Percentiles rank a stretch among this genome's conserved stretches.
Conservation (phyloP, 2,888 invertebrate genomes). For the Dryococelus australis region DNA sequence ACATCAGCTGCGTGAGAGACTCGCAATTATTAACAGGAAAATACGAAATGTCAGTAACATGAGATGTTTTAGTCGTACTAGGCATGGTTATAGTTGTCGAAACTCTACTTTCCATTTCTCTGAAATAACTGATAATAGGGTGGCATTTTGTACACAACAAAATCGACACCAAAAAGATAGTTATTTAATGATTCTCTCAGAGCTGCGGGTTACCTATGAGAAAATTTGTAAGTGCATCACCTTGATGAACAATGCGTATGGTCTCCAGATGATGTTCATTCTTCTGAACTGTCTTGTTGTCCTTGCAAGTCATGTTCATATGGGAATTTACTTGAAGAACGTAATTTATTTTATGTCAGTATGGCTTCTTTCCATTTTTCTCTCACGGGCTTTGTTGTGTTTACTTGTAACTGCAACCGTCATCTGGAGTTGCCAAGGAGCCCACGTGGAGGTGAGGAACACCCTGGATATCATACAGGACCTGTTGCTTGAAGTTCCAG, state of each 20-base stretch:
- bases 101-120: background rate
- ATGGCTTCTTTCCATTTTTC: background rate
- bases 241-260: background rate
- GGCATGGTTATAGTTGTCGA: too few relatives aligned
- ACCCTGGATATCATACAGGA: background rate
- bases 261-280: background rate
- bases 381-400: background rate
- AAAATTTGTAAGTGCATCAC: background rate
- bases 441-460: background rate
- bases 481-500: background rate
- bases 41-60: background rate
- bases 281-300: background rate
- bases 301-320: background rate
- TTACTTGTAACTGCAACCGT: background rate
- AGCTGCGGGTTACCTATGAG: background rate
- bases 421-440: background rate
- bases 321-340: background rate
- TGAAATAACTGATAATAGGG: background rate
- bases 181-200: background rate
- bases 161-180: background rate
- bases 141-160: background rate
- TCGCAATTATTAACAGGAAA: background rate
- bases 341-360: background rate
- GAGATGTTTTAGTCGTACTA: too few relatives aligned
- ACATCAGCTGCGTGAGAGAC: background rate